A percentile compares a stretch with the other conserved stretches of the same genome.
Conservation (phyloP, 2,888 invertebrate genomes). For the Caradrina clavipalpis region DNA sequence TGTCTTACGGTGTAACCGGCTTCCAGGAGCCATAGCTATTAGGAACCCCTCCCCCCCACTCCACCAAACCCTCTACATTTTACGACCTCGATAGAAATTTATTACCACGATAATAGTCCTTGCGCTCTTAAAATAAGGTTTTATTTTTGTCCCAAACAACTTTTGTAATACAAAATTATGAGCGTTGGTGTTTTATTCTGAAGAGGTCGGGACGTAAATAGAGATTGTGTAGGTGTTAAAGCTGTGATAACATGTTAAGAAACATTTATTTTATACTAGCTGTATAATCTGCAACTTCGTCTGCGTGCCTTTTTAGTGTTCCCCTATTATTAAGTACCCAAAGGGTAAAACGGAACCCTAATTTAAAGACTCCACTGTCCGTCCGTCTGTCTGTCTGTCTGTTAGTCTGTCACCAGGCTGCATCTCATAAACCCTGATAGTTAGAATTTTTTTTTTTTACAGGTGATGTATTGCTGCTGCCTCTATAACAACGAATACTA, state of each 20-base stretch:
- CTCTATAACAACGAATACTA: no score
- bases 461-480: no score
- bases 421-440: no score
- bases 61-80: slow-evolving; percentile 35
- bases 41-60: slow-evolving; percentile 8
- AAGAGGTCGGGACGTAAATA: neutral
- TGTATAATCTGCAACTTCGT: no score
- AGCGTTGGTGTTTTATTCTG: neutral
- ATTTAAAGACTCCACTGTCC: no score
- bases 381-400: no score
- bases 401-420: no score
- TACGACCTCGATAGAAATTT: slow-evolving; percentile 61
- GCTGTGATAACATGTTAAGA: neutral
- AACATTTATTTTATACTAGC: slow-evolving; percentile 1
- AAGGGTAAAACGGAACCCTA: no score
- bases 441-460: no score
- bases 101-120: slow-evolving; percentile 50
- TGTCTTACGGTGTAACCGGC: slow-evolving; percentile 29
- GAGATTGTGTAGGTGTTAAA: neutral
- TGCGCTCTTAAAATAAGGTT: slow-evolving; percentile 44
- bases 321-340: no score
- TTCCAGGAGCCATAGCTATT: slow-evolving; percentile 6
- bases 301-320: no score
- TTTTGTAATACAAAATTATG: slow-evolving; percentile 31
- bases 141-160: slow-evolving; percentile 33